Evolutionary conservation across 2,888 invertebrate genomes (phyloP).

Genomic region (Drosophila tripunctata): DNA sequence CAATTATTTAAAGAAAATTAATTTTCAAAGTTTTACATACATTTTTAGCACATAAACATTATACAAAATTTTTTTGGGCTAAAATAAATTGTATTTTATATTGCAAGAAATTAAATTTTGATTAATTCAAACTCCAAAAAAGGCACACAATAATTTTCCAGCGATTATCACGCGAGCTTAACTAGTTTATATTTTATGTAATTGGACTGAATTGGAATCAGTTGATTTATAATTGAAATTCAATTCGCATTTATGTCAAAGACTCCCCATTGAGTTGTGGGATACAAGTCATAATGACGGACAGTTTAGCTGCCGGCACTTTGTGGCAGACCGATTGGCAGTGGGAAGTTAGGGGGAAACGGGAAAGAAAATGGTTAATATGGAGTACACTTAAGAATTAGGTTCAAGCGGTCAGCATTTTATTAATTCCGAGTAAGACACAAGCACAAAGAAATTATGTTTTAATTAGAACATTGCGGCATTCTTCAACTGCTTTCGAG

Average conservation of each 20-base stretch:
- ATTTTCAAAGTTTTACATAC: too few species aligned
- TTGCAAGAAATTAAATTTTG: too few species aligned
- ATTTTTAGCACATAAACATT: too few species aligned
- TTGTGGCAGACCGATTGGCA: background rate
- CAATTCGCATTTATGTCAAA: slow-evolving; percentile 33
- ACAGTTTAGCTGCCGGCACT: slow-evolving; percentile 3
- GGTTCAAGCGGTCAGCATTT: slow-evolving; percentile 60
- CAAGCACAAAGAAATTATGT: slow-evolving; percentile 31
- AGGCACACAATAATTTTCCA: background rate
- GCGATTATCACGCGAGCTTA: background rate
- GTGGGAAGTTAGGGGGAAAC: background rate
- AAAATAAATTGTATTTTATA: too few species aligned
- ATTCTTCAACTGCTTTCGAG: slow-evolving; percentile 22
- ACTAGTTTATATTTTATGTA: background rate
- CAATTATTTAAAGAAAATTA: too few species aligned
- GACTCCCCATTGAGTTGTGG: background rate
- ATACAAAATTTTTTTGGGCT: too few species aligned
- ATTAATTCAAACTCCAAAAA: too few species aligned
- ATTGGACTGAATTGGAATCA: background rate
- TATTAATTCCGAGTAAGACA: slow-evolving; percentile 15
- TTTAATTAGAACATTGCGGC: slow-evolving; percentile 74
- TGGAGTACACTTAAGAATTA: slow-evolving; percentile 38
- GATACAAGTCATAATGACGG: slow-evolving; percentile 1
- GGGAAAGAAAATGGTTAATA: background rate
- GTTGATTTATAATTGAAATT: slow-evolving; percentile 36